A percentile compares a stretch with the other conserved stretches of the same genome.
These are phyloP conservation scores for Oceanites oceanicus DNA, from an alignment of 2,113 vertebrate genomes.

Conservation along the genomic window DNA sequence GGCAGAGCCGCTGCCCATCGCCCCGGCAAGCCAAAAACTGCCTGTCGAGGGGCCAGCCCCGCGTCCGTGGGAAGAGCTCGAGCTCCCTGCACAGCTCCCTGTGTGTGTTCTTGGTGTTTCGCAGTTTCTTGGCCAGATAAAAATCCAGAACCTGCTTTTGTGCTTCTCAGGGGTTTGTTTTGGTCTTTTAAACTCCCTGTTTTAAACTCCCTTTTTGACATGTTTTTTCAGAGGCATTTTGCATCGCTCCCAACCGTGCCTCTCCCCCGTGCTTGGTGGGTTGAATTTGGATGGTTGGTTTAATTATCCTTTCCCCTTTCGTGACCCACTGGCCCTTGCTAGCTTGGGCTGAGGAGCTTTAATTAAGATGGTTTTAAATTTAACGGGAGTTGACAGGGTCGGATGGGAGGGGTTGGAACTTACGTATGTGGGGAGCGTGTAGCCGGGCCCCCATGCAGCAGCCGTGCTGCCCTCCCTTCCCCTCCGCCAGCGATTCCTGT, in stretches of 20 bases:
- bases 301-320: constrained; percentile 31
- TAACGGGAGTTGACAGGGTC: constrained; percentile 4
- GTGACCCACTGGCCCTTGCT: not conserved
- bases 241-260: accelerated
- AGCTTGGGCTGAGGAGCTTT: constrained; percentile 19
- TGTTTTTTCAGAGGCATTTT: not conserved
- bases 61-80: not conserved
- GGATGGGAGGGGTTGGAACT: not conserved
- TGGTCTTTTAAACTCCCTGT: not conserved
- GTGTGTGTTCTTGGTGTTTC: not conserved
- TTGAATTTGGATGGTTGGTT: constrained; percentile 30
- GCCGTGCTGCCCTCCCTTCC: not conserved
- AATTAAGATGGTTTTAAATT: constrained; percentile 57
- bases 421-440: not conserved
- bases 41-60: not conserved
- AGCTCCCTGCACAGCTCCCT: not conserved
- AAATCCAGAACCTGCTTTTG: not conserved
- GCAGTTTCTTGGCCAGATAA: not conserved
- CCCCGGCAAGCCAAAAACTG: not conserved
- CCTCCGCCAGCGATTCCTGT: not conserved
- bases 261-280: not conserved
- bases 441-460: not conserved
- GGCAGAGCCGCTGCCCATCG: not conserved
- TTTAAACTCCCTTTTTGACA: not conserved
- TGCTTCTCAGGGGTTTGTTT: not conserved